phyloP scores from a whole-genome alignment of 2,888 invertebrate genomes.

The Mythimna vitellina region DNA sequence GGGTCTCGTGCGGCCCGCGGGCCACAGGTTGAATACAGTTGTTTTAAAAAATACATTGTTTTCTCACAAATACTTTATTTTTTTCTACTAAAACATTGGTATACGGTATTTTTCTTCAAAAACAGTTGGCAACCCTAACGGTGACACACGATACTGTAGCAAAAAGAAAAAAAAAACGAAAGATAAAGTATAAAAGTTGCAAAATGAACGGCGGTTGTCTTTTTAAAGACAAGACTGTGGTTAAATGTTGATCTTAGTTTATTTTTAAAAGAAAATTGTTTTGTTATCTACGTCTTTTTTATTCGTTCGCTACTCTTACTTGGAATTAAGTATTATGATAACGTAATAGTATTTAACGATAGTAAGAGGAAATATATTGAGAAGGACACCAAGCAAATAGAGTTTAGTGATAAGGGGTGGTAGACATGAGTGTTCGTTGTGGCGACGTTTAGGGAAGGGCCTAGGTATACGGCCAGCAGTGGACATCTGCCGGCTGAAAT shows the following conservation, averaged over 20 bases:
- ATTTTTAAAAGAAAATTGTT: background rate
- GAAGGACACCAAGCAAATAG: background rate
- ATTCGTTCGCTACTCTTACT: background rate
- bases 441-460: too few relatives aligned
- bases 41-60: too few relatives aligned
- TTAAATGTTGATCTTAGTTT: slow-evolving; percentile 3
- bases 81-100: too few relatives aligned
- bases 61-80: too few relatives aligned
- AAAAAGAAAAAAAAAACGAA: background rate
- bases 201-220: slow-evolving; percentile 24
- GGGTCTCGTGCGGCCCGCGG: too few relatives aligned
- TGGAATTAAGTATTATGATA: background rate
- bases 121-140: background rate
- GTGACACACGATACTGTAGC: slow-evolving; percentile 36
- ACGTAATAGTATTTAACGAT: background rate
- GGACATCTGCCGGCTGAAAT: background rate
- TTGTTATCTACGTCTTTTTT: background rate
- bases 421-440: background rate
- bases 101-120: too few relatives aligned
- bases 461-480: too few relatives aligned
- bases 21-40: too few relatives aligned
- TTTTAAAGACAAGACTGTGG: slow-evolving; percentile 15
- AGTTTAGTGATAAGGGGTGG: background rate
- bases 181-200: background rate
- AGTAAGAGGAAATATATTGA: background rate